Evolutionary conservation across 2,888 invertebrate genomes (phyloP), one percentile per base, ranked within the genome.

Genomic region (Tetropium fuscum): DNA sequence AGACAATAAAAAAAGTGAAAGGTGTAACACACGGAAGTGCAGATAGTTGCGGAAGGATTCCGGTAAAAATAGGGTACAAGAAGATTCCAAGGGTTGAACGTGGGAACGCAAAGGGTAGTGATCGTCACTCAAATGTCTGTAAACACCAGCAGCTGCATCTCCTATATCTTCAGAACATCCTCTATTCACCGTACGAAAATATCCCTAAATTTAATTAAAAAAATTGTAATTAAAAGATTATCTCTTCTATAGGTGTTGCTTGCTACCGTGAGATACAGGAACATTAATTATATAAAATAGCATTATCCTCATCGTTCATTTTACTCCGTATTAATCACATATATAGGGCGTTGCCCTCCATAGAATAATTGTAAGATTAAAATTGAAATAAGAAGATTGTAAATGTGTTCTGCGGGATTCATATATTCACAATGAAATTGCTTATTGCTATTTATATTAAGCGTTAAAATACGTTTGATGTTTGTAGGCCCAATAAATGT

Each of bases 31-130:
- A 73, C 78, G 79, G 77, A 78, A 78, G 74, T 71, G 71, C 63
- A 78, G 78, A 79, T 78, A 78, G 72, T 76, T 78, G 78, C 74
- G 77, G 77, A 77, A 74, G 74, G 76, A 78, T 78, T 79, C 78
- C 77, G 76, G 77, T 78, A 76, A 78, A 77, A 76, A 71, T 73
- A 67, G 78, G 76, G 71, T 72, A 70, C 72, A 71, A 71, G 73
- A 69, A 69, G 60, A 66, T 62, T 68, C 73, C 75, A 77, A 77
- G 78, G 78, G 77, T 77, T 78, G 78, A 77, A 76, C 78, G 77
- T 78, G 77, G 79, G 79, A 78, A 76, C 75, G 74, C 71, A 74
- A 78, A 76, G 78, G 79, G 78, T 74, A 69, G 60, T 53, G 67
- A 70, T 68, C 64, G 69, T 63, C 69, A 57, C 59, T 72, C 72